These are phyloP conservation scores for Brachionus asplanchnoidis DNA, from an alignment of 1,140 invertebrate species.

Conservation along the genomic window DNA sequence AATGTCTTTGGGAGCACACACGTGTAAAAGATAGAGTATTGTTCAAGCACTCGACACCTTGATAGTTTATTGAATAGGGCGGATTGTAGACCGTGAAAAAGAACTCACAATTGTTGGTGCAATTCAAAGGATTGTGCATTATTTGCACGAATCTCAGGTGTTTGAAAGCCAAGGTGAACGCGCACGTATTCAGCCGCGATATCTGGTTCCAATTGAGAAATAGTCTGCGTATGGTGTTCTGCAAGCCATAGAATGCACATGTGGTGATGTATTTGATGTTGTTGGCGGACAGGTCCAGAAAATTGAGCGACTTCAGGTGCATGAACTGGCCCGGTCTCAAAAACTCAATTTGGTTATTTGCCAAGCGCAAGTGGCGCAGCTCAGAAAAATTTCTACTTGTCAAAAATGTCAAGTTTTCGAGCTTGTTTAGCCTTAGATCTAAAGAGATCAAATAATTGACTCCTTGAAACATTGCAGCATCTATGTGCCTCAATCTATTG, in stretches of 20 bases:
- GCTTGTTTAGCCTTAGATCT: background rate
- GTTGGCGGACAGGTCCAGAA: slow-evolving; percentile 17
- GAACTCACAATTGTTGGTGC: slow-evolving; percentile 30
- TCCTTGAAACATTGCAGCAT: background rate
- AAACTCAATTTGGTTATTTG: slow-evolving; percentile 12
- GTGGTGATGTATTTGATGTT: background rate
- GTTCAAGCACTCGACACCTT: slow-evolving; percentile 28
- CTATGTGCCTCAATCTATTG: background rate
- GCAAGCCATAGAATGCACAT: slow-evolving; percentile 29
- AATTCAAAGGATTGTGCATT: slow-evolving; percentile 40
- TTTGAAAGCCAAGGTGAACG: background rate
- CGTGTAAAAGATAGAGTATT: background rate
- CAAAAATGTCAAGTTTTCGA: slow-evolving; percentile 7
- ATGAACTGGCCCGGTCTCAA: background rate
- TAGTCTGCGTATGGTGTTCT: background rate
- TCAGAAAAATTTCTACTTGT: background rate
- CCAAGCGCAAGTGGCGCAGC: background rate
- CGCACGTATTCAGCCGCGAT: background rate
- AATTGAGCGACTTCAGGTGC: background rate
- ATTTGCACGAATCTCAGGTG: slow-evolving; percentile 38
- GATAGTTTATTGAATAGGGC: slow-evolving; percentile 30
- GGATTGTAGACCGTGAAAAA: slow-evolving; percentile 38
- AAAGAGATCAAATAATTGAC: slow-evolving; percentile 32
- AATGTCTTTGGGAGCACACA: background rate
- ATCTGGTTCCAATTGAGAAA: slow-evolving; percentile 25